Evolutionary conservation across 2,888 invertebrate species (phyloP).

Genomic region (Polydrusus tereticollis): DNA sequence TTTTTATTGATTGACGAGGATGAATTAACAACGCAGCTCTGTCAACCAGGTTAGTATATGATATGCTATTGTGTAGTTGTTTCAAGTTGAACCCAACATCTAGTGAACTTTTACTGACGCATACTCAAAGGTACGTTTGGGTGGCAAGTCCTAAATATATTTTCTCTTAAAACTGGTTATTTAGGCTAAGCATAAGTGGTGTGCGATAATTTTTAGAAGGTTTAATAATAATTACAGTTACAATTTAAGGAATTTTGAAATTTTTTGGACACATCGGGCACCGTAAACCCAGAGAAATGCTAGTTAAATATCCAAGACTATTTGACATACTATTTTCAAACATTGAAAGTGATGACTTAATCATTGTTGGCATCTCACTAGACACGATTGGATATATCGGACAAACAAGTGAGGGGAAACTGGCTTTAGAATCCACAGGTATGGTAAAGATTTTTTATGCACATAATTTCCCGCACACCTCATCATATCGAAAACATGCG

Average conservation of each 20-base stretch:
- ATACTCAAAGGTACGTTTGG: too few relatives aligned
- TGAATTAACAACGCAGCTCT: slow-evolving; percentile 73
- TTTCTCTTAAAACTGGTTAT: too few relatives aligned
- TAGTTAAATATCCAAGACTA: slow-evolving; percentile 78
- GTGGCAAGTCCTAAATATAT: too few relatives aligned
- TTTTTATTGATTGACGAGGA: slow-evolving; percentile 73
- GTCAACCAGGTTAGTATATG: slow-evolving; percentile 75
- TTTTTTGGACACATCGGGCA: slow-evolving; percentile 88
- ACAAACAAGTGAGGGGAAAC: slow-evolving; percentile 80
- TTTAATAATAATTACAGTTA: not conserved
- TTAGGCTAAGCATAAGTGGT: too few relatives aligned
- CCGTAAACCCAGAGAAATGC: slow-evolving; percentile 80
- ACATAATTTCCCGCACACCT: not conserved
- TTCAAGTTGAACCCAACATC: too few relatives aligned
- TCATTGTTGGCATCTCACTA: slow-evolving; percentile 76
- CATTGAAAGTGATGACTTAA: slow-evolving; percentile 71
- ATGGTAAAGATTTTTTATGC: slow-evolving; percentile 44
- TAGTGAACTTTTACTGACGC: too few relatives aligned
- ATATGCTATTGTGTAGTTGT: not conserved
- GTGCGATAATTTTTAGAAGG: too few relatives aligned
- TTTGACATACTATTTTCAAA: slow-evolving; percentile 76
- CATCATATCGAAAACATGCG: too few relatives aligned
- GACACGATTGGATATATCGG: slow-evolving; percentile 86
- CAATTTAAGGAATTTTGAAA: slow-evolving; percentile 79
- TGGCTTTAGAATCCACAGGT: slow-evolving; percentile 77